Conservation (phyloP, 35 echinoderm and acorn worm species). For the Heliocidaris erythrogramma region DNA sequence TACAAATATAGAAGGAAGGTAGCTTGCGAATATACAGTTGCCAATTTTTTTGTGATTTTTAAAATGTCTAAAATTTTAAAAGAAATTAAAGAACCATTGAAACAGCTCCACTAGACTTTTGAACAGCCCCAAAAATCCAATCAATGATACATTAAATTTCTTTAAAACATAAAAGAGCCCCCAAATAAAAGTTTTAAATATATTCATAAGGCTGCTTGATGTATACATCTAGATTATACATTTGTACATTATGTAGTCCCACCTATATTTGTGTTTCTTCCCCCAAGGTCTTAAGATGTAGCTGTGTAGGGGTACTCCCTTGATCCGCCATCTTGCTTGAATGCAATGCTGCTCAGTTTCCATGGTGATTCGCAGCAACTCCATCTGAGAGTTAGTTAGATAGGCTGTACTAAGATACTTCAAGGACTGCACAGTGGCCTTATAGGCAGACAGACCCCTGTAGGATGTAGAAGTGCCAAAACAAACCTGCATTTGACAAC, state of each 20-base stretch:
- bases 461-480: neutral
- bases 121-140: no score
- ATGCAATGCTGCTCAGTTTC: conserved; percentile 72
- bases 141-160: no score
- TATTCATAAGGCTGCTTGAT: no score
- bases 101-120: no score
- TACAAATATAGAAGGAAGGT: no score
- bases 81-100: no score
- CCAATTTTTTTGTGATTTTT: no score
- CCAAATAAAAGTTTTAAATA: no score
- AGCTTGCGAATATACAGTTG: no score
- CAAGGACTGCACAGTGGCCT: conserved; percentile 82
- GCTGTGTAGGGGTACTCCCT: conserved; percentile 78
- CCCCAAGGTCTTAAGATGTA: conserved; percentile 67
- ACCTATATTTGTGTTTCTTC: conserved; percentile 78
- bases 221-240: no score
- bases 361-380: conserved; percentile 77
- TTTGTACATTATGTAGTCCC: neutral
- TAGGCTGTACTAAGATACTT: conserved; percentile 80
- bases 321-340: conserved; percentile 82
- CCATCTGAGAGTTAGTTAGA: conserved; percentile 69
- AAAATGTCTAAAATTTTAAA: no score
- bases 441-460: conserved; percentile 90
- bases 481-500: neutral
- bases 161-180: no score